A percentile compares a stretch with the other conserved stretches of the same genome.
Evolutionary conservation across 92 coral and sea anemone species (phyloP).

Genomic region (Galaxea fascicularis): DNA sequence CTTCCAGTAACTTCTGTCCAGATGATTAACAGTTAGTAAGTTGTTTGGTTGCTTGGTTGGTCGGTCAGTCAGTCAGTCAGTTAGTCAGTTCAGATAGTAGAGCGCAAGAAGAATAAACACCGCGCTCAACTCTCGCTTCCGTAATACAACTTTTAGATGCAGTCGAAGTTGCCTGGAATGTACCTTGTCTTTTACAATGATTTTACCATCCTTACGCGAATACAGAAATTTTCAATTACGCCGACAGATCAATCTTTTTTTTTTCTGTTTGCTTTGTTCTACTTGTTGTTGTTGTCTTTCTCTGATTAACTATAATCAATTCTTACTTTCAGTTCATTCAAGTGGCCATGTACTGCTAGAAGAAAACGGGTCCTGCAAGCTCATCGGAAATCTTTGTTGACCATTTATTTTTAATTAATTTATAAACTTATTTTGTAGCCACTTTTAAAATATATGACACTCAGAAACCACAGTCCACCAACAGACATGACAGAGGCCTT

Average conservation of each 20-base stretch:
- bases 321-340: conserved; percentile 81
- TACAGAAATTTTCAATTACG: no score
- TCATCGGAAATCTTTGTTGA: not conserved
- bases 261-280: not conserved
- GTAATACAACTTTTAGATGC: no score
- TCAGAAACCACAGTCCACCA: not conserved
- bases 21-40: no score
- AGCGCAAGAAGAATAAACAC: no score
- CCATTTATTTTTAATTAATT: not conserved
- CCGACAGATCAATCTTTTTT: no score
- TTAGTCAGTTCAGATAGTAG: no score
- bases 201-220: not conserved
- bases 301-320: not conserved
- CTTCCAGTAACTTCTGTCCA: not conserved
- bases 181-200: not conserved
- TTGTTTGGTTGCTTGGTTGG: no score
- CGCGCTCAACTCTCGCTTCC: no score
- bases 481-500: not conserved
- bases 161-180: not conserved
- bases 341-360: conserved; percentile 84
- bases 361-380: not conserved
- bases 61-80: not conserved
- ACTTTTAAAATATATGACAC: not conserved
- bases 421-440: not conserved
- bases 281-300: not conserved